Conservation (phyloP, 23 tunicate species). For the Trididemnum nubilum region DNA sequence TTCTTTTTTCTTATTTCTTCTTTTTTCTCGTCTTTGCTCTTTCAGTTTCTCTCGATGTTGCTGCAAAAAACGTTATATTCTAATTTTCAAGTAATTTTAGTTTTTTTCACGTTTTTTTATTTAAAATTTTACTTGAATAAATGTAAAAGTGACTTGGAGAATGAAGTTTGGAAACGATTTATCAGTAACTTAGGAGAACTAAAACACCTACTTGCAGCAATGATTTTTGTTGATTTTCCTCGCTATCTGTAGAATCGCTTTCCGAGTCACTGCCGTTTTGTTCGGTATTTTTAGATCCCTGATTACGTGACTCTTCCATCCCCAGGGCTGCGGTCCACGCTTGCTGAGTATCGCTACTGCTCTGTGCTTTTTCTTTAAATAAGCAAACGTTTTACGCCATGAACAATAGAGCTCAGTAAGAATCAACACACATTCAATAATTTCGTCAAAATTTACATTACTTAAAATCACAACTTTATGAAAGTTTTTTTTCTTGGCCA, state of each 20-base stretch:
- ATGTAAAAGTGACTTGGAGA: not conserved
- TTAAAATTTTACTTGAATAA: not conserved
- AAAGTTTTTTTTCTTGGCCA: too few species aligned
- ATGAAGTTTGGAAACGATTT: not conserved
- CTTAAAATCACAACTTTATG: too few species aligned
- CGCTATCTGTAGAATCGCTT: conserved; percentile 20
- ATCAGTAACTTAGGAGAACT: not conserved
- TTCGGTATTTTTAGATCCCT: not conserved
- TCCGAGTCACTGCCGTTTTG: conserved; percentile 4
- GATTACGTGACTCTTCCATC: conserved; percentile 12
- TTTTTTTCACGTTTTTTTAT: not conserved
- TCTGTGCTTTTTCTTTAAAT: not conserved
- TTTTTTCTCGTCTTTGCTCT: conserved; percentile 50
- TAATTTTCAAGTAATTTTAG: not conserved
- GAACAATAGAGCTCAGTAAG: too few species aligned
- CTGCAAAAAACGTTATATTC: conserved; percentile 12
- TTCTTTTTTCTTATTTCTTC: conserved; percentile 48
- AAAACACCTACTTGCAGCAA: conserved; percentile 46
- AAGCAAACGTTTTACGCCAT: too few species aligned
- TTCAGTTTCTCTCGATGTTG: conserved; percentile 68
- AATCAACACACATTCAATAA: too few species aligned
- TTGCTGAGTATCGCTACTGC: too few species aligned
- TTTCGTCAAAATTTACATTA: too few species aligned
- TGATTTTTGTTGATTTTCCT: conserved; percentile 55
- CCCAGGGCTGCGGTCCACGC: conserved; percentile 85